A percentile compares a stretch with the other conserved stretches of the same genome.
phyloP scores from a whole-genome alignment of 2,797 vertebrate species.

The Phalloptychus januarius region DNA sequence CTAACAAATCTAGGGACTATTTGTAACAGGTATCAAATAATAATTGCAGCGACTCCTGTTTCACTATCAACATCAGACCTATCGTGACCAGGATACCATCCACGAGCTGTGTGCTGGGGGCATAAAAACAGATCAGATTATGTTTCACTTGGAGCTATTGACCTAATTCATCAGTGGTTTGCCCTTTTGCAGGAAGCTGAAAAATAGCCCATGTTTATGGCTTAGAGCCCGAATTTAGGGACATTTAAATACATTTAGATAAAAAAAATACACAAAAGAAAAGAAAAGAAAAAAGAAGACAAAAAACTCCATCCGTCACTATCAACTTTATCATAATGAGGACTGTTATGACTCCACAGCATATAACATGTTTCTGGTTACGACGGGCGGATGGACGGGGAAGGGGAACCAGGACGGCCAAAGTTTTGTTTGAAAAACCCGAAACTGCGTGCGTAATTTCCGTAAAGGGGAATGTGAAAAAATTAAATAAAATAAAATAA shows the following conservation, averaged over 20 bases:
- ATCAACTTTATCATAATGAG: neutral
- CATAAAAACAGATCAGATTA: constrained; percentile 57
- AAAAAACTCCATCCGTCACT: neutral
- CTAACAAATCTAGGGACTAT: constrained; percentile 47
- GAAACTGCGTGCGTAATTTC: neutral
- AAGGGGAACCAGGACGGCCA: constrained; percentile 4
- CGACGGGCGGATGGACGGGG: neutral
- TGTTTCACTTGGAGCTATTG: constrained; percentile 55
- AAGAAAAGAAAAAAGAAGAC: too few relatives aligned
- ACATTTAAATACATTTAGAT: neutral
- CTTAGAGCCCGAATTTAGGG: constrained; percentile 9
- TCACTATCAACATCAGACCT: constrained; percentile 55
- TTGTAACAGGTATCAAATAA: constrained; percentile 79
- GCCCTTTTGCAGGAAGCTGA: constrained; percentile 27
- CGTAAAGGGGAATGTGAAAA: neutral
- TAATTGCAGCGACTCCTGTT: constrained; percentile 69
- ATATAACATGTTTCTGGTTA: constrained; percentile 26
- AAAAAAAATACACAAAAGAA: neutral
- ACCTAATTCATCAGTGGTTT: constrained; percentile 42
- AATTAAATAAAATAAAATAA: neutral
- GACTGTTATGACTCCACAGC: constrained; percentile 21
- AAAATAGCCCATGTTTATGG: constrained; percentile 48
- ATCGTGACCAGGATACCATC: constrained; percentile 68
- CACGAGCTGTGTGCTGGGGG: constrained; percentile 44
- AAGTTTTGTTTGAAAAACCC: constrained; percentile 8